Evolutionary conservation across 2,888 invertebrate species (phyloP).

Genomic region (Ectemnius lituratus): DNA sequence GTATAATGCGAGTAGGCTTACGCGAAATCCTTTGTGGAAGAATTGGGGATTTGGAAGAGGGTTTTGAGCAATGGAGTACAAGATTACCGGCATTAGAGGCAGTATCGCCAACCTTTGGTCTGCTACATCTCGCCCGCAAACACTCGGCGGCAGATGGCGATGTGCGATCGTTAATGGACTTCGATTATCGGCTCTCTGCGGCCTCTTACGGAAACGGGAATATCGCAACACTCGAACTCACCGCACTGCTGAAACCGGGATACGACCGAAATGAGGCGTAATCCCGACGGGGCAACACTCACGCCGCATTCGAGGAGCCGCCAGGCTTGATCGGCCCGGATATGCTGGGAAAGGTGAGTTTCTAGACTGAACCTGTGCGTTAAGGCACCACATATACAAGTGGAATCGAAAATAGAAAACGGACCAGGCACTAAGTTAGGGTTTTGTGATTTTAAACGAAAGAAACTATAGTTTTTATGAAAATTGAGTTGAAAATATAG

Average conservation of each 20-base stretch:
- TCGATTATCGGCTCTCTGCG: conserved; percentile 46
- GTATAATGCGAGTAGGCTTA: conserved; percentile 9
- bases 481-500: too few species aligned
- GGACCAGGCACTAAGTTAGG: too few species aligned
- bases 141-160: conserved; percentile 30
- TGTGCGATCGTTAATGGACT: conserved; percentile 43
- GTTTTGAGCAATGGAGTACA: conserved; percentile 17
- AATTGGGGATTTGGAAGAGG: neutral
- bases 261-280: conserved; percentile 39
- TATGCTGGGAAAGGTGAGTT: too few species aligned
- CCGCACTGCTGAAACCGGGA: conserved; percentile 8
- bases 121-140: conserved; percentile 26
- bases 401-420: too few species aligned
- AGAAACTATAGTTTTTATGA: too few species aligned
- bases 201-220: conserved; percentile 4
- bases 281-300: conserved; percentile 28
- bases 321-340: too few species aligned
- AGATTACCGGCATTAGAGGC: conserved; percentile 14
- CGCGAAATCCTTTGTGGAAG: neutral
- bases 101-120: conserved; percentile 3
- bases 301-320: too few species aligned
- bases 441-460: too few species aligned
- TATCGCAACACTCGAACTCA: conserved; percentile 15
- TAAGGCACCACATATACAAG: too few species aligned
- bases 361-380: too few species aligned